phyloP scores from a whole-genome alignment of 92 coral and sea anemone species.

The Plumapathes pennacea region DNA sequence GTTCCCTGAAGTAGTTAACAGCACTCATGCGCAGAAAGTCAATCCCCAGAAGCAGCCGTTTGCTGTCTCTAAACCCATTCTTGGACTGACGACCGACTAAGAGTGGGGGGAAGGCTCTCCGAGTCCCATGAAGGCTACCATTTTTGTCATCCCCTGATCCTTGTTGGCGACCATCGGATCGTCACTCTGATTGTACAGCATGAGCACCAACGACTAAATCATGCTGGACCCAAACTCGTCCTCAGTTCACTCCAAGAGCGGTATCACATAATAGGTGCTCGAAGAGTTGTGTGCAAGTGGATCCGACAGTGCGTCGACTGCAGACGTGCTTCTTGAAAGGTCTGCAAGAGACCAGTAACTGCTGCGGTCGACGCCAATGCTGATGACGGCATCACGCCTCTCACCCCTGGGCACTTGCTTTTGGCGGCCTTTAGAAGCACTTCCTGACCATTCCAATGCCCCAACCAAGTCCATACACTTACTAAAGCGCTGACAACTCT shows the following conservation, averaged over 20 bases:
- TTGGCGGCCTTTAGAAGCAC: constrained; percentile 40
- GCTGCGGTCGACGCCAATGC: constrained; percentile 27
- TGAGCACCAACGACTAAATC: constrained; percentile 30
- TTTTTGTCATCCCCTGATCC: constrained; percentile 26
- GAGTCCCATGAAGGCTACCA: constrained; percentile 3
- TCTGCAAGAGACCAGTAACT: constrained; percentile 44
- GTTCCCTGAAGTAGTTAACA: constrained; percentile 13
- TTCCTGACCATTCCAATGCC: constrained; percentile 28
- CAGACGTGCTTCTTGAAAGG: constrained; percentile 63
- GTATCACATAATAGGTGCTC: constrained; percentile 27
- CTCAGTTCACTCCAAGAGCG: constrained; percentile 14
- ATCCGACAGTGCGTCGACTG: constrained; percentile 44
- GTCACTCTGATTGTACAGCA: constrained; percentile 7
- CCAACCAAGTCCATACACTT: background rate
- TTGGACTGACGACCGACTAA: constrained; percentile 23
- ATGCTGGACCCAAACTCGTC: constrained; percentile 49
- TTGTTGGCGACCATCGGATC: constrained; percentile 15
- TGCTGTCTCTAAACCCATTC: constrained; percentile 37
- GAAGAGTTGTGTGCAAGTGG: constrained; percentile 22
- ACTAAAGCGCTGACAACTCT: constrained; percentile 28
- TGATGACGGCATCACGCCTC: constrained; percentile 34
- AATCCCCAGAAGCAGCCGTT: constrained; percentile 4
- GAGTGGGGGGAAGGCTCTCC: constrained; percentile 44
- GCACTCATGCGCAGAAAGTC: background rate
- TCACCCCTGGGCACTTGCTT: constrained; percentile 56